A percentile compares a stretch with the other conserved stretches of the same genome.
Evolutionary conservation across 2,113 vertebrate genomes (phyloP).

Genomic region (Microtus oregoni): DNA sequence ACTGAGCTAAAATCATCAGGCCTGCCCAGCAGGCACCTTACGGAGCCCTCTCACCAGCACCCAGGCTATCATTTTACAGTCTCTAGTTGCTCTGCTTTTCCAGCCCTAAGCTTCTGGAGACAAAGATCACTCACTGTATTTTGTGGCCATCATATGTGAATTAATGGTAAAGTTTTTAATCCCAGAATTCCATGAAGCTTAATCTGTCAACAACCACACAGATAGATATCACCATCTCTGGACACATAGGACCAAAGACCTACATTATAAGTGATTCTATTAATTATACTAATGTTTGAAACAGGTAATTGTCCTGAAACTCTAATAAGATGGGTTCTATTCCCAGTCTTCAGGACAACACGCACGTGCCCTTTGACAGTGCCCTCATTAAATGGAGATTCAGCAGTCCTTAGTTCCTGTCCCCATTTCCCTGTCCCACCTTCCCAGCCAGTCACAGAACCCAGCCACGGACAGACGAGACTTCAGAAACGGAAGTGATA

Average conservation of each 20-base stretch:
- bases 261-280: not conserved
- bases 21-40: not conserved
- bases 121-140: not conserved
- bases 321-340: not conserved
- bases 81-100: not conserved
- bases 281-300: not conserved
- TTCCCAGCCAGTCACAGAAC: not conserved
- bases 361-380: too few species aligned
- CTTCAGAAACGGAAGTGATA: too few species aligned
- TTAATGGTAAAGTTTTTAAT: not conserved
- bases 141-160: not conserved
- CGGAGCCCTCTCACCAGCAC: not conserved
- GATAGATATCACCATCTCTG: not conserved
- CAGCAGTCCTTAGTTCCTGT: not conserved
- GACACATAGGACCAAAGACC: not conserved
- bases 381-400: not conserved
- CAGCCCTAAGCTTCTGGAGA: constrained; percentile 25
- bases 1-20: too few species aligned
- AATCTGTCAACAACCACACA: not conserved
- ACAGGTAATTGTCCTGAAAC: not conserved
- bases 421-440: not conserved
- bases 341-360: not conserved
- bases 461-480: not conserved
- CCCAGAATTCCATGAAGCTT: not conserved
- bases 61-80: not conserved